These are phyloP conservation scores for Scomber japonicus DNA, from an alignment of 2,113 vertebrate species.

Conservation along the genomic window DNA sequence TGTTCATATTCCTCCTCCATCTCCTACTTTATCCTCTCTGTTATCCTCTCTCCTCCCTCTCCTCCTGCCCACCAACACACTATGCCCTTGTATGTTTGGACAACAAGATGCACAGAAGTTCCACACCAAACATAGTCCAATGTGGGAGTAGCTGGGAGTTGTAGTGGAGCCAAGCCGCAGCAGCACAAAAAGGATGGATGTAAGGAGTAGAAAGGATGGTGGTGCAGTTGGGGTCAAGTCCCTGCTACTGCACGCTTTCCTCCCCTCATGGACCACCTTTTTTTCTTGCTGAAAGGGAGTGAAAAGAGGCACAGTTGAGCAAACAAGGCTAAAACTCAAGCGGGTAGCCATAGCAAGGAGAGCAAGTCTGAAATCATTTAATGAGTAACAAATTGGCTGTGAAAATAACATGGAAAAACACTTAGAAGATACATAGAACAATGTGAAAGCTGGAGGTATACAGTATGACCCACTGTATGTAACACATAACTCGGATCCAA, in stretches of 20 bases:
- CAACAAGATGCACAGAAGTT: constrained; percentile 19
- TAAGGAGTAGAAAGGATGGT: constrained; percentile 7
- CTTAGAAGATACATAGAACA: background rate
- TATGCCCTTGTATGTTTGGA: constrained; percentile 44
- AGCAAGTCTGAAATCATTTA: background rate
- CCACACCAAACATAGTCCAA: constrained; percentile 29
- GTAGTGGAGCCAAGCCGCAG: constrained; percentile 1
- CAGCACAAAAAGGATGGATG: background rate
- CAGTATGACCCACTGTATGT: background rate
- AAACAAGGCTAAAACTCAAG: background rate
- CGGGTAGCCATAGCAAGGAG: background rate
- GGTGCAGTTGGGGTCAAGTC: constrained; percentile 10
- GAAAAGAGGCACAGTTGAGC: background rate
- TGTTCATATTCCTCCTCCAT: constrained; percentile 24
- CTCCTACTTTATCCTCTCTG: constrained; percentile 16
- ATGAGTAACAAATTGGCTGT: constrained; percentile 6
- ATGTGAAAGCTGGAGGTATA: background rate
- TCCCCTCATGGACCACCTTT: constrained; percentile 11
- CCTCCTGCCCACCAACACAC: constrained; percentile 11
- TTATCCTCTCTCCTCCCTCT: constrained; percentile 11
- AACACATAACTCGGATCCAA: background rate
- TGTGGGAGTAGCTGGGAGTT: constrained; percentile 45
- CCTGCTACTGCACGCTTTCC: background rate
- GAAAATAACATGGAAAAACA: constrained; percentile 24
- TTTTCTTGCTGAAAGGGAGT: constrained; percentile 4